Evolutionary conservation across 2,113 vertebrate genomes (phyloP), one percentile per base, ranked within the genome.

Genomic region (Oncorhynchus nerka): DNA sequence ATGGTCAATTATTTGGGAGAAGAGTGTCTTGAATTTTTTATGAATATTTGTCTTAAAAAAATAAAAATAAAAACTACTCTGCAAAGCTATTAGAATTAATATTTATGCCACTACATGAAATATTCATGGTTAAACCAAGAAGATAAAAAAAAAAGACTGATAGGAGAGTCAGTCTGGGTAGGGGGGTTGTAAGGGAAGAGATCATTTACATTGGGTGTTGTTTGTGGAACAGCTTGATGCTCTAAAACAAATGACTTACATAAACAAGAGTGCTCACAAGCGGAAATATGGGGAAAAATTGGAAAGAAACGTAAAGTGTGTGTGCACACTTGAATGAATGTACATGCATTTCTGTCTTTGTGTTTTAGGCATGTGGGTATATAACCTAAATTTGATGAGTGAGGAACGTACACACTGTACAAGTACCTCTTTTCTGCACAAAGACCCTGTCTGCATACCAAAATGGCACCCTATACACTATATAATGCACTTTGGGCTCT

Each of bases 71-170:
- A 97, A 98, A 98, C 96, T 95, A 93, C 92, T 93, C 94, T 95
- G 96, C 96, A 95, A 96, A 96, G 95, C 96, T 95, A 97, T 98
- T 97, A 96, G 95, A 94, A 97, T 99, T 96, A 98, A 99, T 98
- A 99, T 98, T 98, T 97, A 98, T 98, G 96, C 89, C 94, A 93
- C 71, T 89, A 91, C 94, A 98, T 99, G 96, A 99, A 98, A 99
- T 97, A 99, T 99, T 97, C 96, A 99, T 99, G 92, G 39, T 11
- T 45, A 45, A 95, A 93, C 93, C 93, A 87, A 91, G 89, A 89
- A 45, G 90, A 90, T 90, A 91, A 82, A 92, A 94, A 92, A 94
- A 82, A 92, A 94, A 89, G 82, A 86, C 66, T 55, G 49, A 55
- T 55, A 19, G 49, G 16, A 4, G 75, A 79, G 59, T 68, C 81